Evolutionary conservation across 92 coral and sea anemone species (phyloP), one percentile per base, ranked within the genome.

Genomic region (Paragorgia papillata): DNA sequence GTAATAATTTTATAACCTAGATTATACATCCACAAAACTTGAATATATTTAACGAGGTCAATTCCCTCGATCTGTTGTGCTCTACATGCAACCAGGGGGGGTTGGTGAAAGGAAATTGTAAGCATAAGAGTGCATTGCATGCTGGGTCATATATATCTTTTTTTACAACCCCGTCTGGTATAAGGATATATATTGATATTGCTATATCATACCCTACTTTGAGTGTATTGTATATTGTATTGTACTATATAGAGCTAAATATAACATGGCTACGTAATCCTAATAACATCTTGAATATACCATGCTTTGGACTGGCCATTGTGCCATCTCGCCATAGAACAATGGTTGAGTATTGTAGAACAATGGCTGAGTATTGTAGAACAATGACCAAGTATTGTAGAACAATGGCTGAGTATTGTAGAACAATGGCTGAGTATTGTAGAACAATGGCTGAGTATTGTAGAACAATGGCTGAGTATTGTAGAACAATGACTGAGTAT

Each of bases 1-100:
- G 74, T 20, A 41, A 70, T 70, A 53, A 70, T 70, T 70, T 70
- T 70, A 70, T 70, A 70, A 21, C 77, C 77, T 70, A 70, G 44
- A 44, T 41, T 27, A 58, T 44, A 70, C 51, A 70, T 70, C 49
- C 24, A 17, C 48, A 50, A 69, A 10, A 37, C 43, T 4, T 37
- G 35, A 46, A 50, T 70, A 70, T 50, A 3, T 70, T 70, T 70
- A 50, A 70, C 62, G 62, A 53, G 63, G 77, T 50, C 17, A 25
- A 41, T 50, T 13, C 27, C 77, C 77, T 68, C 75, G 75, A 68
- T 49, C 25, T 13, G 32, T 68, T 30, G 75, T 48, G 40, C 75
- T 51, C 39, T 68, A 13, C 53, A 32, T 57, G 62, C 50, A 22
- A 50, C 44, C 44, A 62, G 62, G 77, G 77, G 77, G 77, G 77